Evolutionary conservation across 2,888 invertebrate species (phyloP).

Genomic region (Poecilus cupreus): DNA sequence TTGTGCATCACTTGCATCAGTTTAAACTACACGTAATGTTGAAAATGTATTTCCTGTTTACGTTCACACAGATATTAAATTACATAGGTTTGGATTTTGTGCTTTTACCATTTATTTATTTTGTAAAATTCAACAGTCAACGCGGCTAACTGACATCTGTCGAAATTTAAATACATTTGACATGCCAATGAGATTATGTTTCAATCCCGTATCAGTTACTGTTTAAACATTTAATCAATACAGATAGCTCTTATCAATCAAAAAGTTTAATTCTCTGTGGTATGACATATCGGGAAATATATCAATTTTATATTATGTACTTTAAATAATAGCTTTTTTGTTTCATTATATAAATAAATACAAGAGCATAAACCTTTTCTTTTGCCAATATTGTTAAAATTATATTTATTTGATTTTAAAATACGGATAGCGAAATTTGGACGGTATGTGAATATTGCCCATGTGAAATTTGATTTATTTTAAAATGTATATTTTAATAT

Average conservation of each 20-base stretch:
- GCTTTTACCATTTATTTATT: background rate
- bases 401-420: too few relatives aligned
- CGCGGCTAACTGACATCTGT: constrained; percentile 16
- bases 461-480: too few relatives aligned
- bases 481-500: too few relatives aligned
- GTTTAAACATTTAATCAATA: constrained; percentile 27
- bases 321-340: too few relatives aligned
- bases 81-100: background rate
- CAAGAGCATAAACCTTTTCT: too few relatives aligned
- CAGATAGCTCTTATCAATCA: background rate
- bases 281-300: too few relatives aligned
- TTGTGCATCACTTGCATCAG: background rate
- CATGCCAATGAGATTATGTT: constrained; percentile 26
- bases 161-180: constrained; percentile 6
- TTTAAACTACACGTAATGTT: background rate
- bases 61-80: background rate
- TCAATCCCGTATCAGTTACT: background rate
- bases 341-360: too few relatives aligned
- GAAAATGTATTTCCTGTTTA: background rate
- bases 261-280: background rate
- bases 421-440: too few relatives aligned
- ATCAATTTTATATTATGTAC: too few relatives aligned
- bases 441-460: too few relatives aligned
- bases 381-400: too few relatives aligned
- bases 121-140: constrained; percentile 10